phyloP scores from a whole-genome alignment of 1,140 invertebrate genomes.

The Penaeus vannamei region DNA sequence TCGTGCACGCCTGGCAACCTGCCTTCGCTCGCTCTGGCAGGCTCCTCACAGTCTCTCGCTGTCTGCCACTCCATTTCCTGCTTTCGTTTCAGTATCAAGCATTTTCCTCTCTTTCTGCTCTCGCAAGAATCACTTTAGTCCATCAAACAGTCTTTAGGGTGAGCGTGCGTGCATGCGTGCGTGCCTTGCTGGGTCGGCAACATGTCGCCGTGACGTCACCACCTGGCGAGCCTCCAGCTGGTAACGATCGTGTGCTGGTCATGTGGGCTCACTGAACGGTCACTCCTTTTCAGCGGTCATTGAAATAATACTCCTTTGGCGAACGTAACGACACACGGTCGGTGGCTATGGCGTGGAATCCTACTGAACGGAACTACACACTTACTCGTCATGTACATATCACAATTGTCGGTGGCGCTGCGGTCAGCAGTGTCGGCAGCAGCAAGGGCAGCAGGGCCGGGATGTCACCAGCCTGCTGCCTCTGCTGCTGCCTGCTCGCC shows the following conservation, averaged over 20 bases:
- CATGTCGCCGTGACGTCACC: background rate
- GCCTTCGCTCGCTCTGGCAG: background rate
- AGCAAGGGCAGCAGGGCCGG: background rate
- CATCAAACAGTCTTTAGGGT: no score
- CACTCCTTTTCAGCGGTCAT: background rate
- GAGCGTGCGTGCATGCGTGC: no score
- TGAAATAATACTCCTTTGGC: slow-evolving; percentile 33
- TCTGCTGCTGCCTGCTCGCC: slow-evolving; percentile 8
- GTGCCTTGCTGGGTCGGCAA: no score
- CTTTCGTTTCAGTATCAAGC: no score
- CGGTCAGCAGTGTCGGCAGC: slow-evolving; percentile 17
- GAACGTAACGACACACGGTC: background rate
- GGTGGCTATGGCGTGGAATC: slow-evolving; percentile 30
- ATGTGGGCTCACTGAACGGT: background rate
- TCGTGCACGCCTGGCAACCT: no score
- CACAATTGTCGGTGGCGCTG: slow-evolving; percentile 13
- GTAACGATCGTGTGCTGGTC: slow-evolving; percentile 19
- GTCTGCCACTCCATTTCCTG: background rate
- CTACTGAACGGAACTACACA: background rate
- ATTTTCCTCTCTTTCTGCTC: no score
- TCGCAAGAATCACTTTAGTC: no score
- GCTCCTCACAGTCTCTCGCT: background rate
- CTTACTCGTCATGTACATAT: slow-evolving; percentile 19
- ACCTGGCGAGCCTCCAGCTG: slow-evolving; percentile 21
- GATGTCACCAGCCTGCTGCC: background rate